phyloP scores from a whole-genome alignment of 2,797 vertebrate species.

The Megalops cyprinoides region DNA sequence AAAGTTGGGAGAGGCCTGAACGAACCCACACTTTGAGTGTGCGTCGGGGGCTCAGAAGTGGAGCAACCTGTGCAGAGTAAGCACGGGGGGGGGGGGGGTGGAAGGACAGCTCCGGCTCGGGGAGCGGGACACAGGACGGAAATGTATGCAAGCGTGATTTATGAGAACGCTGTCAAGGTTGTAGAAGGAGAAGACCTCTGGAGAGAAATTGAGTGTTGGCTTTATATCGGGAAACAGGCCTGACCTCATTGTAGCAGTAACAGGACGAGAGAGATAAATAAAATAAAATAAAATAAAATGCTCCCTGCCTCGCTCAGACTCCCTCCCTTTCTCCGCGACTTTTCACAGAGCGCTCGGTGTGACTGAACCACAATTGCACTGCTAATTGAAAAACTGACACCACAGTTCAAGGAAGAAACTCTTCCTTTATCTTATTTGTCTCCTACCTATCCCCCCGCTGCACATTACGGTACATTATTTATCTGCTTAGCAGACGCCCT shows the following conservation, averaged over 20 bases:
- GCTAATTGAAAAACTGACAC: background rate
- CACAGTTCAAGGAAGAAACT: conserved; percentile 3
- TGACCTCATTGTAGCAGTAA: conserved; percentile 26
- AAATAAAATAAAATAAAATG: conserved; percentile 9
- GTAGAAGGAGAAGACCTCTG: conserved; percentile 15
- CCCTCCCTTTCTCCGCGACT: background rate
- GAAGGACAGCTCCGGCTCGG: background rate
- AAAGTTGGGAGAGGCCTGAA: background rate
- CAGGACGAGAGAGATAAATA: conserved; percentile 10
- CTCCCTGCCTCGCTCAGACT: background rate
- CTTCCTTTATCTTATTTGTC: conserved; percentile 4
- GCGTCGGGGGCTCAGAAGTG: background rate
- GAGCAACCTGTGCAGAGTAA: background rate
- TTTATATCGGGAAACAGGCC: conserved; percentile 28
- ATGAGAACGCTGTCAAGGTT: conserved; percentile 3
- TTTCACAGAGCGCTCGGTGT: background rate
- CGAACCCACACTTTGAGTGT: background rate
- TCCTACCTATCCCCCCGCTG: background rate
- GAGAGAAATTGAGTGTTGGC: conserved; percentile 24
- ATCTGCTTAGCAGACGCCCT: conserved; percentile 10
- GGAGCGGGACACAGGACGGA: background rate
- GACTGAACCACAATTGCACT: background rate
- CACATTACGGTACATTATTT: conserved; percentile 12
- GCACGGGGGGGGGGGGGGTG: background rate
- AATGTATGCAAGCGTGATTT: conserved; percentile 12